A percentile compares a stretch with the other conserved stretches of the same genome.
These are phyloP conservation scores for Ochropacha duplaris DNA, from an alignment of 2,888 invertebrate genomes.

Conservation along the genomic window DNA sequence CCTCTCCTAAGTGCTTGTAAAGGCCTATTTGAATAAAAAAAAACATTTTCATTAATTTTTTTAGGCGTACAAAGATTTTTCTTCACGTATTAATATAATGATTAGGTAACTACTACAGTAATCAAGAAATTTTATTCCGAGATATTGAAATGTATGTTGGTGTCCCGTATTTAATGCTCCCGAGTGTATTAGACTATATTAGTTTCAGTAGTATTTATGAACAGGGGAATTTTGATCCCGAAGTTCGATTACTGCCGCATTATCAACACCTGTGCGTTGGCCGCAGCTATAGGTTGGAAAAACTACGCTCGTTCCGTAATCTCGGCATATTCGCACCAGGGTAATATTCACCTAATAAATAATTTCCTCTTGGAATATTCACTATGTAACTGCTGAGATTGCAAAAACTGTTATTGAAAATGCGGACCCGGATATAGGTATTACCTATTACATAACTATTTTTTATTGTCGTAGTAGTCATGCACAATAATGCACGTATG, in stretches of 20 bases:
- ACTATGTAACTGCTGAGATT: conserved; percentile 57
- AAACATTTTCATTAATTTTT: too few relatives aligned
- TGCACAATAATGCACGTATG: too few relatives aligned
- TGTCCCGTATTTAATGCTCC: too few relatives aligned
- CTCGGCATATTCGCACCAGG: conserved; percentile 58
- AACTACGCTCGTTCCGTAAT: conserved; percentile 61
- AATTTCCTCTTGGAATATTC: conserved; percentile 62
- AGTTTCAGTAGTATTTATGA: conserved; percentile 12
- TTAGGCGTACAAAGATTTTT: too few relatives aligned
- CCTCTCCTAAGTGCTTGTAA: too few relatives aligned
- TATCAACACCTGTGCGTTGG: conserved; percentile 70
- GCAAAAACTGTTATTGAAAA: conserved; percentile 66
- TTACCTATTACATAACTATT: conserved; percentile 26
- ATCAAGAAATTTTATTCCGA: too few relatives aligned
- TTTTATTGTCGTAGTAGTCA: too few relatives aligned
- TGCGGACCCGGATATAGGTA: conserved; percentile 58
- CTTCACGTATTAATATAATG: too few relatives aligned
- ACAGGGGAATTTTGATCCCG: conserved; percentile 49
- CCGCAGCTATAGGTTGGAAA: conserved; percentile 57
- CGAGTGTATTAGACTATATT: background rate
- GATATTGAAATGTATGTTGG: too few relatives aligned
- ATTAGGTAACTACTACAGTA: too few relatives aligned
- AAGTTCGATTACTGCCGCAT: conserved; percentile 68
- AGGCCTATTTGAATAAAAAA: too few relatives aligned
- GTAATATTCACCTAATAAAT: conserved; percentile 77